Conservation (phyloP, 2,797 vertebrate species). For the Paguma larvata region DNA sequence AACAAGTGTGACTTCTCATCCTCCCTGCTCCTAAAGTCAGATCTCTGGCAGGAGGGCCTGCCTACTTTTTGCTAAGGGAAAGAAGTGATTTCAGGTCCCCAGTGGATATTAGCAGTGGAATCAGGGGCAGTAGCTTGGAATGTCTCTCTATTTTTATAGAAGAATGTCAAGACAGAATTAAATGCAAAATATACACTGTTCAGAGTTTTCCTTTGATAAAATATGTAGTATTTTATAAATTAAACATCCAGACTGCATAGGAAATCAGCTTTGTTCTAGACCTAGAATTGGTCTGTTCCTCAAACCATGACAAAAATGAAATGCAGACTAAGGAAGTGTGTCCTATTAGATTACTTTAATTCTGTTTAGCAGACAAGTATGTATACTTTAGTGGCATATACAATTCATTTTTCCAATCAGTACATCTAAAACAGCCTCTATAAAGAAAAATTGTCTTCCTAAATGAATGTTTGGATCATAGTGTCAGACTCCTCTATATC, state of each 20-base stretch:
- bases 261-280: neutral
- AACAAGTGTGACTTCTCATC: neutral
- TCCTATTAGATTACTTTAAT: neutral
- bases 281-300: neutral
- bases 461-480: slow-evolving; percentile 9
- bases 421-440: neutral
- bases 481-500: slow-evolving; percentile 22
- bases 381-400: neutral
- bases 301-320: neutral
- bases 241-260: neutral
- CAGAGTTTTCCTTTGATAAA: neutral
- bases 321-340: neutral
- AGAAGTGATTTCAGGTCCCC: neutral
- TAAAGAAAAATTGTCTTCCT: slow-evolving; percentile 38
- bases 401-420: slow-evolving; percentile 23
- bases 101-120: neutral
- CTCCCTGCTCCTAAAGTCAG: neutral
- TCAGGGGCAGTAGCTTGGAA: no score
- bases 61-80: neutral
- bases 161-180: slow-evolving; percentile 4
- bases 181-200: neutral
- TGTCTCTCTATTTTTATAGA: neutral
- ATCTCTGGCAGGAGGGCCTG: neutral
- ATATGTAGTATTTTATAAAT: slow-evolving; percentile 21
- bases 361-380: slow-evolving; percentile 20